Evolutionary conservation across 2,113 vertebrate genomes (phyloP), one percentile per base, ranked within the genome.

Genomic region (Hippoglossus stenolepis): DNA sequence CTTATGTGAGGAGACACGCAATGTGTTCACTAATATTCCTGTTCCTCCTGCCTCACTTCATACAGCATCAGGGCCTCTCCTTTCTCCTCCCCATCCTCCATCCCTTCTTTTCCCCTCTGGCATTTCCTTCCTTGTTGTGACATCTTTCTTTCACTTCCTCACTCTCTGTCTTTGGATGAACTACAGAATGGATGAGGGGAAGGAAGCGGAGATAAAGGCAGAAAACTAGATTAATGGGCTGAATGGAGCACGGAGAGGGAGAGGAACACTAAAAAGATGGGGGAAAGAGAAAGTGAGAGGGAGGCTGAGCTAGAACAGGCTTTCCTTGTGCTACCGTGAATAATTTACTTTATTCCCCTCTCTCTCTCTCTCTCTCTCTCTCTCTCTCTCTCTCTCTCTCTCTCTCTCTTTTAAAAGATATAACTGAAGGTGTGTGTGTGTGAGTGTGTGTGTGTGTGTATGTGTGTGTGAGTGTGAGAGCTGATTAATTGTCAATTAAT

Each of bases 401-500:
- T 10, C 66, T 6, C 64, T 65, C 47, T 18, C 57, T 38, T 61
- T 83, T 70, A 53, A 64, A 87, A 78, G 73, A 83, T 89, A 89
- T 83, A 81, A 78, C 73, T 49, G 23, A 65, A 47, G 69, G 45
- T 17, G 24, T 31, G 20, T 71, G 85, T 15, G 45, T 13, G 40
- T 43, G 49, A 71, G 76, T 12, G 28, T 35, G 35, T 67, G 54
- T 28, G 76, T 11, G 31, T 11, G 38, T 11, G 38, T 11, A 0
- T 40, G 10, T 40, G 38, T 12, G 10, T 11, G 51, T 73, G 77
- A 3, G 31, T 38, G 38, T 67, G 54, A 23, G 63, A 80, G 77
- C 88, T 93, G 92, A 94, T 93, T 95, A 94, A 94, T 94, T 94
- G 90, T 59, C 91, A 94, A 93, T 95, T 94, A 93, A 93, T 91